These are phyloP conservation scores for Spea hammondii DNA, from an alignment of 2,797 vertebrate species.

Conservation along the genomic window DNA sequence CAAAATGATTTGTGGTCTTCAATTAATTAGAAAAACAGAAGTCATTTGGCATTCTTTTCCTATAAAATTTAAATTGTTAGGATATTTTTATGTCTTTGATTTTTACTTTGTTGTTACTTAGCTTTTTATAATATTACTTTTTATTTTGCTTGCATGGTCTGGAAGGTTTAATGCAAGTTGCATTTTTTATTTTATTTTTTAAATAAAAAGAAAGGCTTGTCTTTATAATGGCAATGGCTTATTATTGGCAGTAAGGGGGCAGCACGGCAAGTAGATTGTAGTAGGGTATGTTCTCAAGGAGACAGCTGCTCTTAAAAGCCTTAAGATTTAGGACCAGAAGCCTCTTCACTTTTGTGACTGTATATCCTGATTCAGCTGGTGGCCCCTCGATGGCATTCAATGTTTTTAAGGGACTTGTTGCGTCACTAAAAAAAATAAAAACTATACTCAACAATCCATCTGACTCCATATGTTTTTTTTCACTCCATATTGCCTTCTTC, in stretches of 20 bases:
- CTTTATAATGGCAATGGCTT: background rate
- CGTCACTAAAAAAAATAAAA: slow-evolving; percentile 49
- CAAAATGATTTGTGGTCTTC: slow-evolving; percentile 59
- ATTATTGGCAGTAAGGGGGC: slow-evolving; percentile 38
- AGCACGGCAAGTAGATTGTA: slow-evolving; percentile 15
- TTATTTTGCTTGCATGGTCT: background rate
- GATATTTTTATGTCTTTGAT: slow-evolving; percentile 24
- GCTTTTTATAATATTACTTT: slow-evolving; percentile 28
- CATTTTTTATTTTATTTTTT: background rate
- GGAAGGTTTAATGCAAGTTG: background rate
- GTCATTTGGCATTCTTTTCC: slow-evolving; percentile 6
- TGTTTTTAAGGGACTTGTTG: slow-evolving; percentile 41
- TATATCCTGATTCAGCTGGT: slow-evolving; percentile 59
- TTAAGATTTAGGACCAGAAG: slow-evolving; percentile 31
- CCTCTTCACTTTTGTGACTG: slow-evolving; percentile 53
- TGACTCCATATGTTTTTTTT: slow-evolving; percentile 55
- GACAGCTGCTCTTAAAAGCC: slow-evolving; percentile 56
- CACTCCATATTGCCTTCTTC: slow-evolving; percentile 38
- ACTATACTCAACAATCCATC: slow-evolving; percentile 18
- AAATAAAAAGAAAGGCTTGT: too few species aligned
- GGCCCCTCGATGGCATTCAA: slow-evolving; percentile 54
- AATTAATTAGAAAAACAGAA: slow-evolving; percentile 31
- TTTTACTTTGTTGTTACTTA: slow-evolving; percentile 9
- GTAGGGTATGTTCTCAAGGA: slow-evolving; percentile 53
- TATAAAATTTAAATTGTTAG: slow-evolving; percentile 6